A percentile compares a stretch with the other conserved stretches of the same genome.
phyloP scores from a whole-genome alignment of 2,888 invertebrate species.

The Troglohyphantes excavatus region DNA sequence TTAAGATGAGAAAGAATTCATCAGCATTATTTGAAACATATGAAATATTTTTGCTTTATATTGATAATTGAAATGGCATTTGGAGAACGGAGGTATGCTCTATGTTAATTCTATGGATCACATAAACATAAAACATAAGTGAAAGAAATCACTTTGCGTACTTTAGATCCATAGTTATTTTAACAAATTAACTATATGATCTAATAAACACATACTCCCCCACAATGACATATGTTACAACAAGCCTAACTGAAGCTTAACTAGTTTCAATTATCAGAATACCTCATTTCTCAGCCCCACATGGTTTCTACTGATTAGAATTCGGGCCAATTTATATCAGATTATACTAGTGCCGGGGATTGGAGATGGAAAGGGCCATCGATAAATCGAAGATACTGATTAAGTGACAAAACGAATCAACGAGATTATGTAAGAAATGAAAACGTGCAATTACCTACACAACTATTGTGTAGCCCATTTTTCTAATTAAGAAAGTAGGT shows the following conservation, averaged over 20 bases:
- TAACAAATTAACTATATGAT: too few relatives aligned
- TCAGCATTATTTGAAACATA: too few relatives aligned
- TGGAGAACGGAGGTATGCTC: too few relatives aligned
- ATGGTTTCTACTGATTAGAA: conserved; percentile 36
- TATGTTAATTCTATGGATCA: too few relatives aligned
- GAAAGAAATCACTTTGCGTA: too few relatives aligned
- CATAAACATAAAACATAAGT: too few relatives aligned
- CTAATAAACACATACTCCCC: neutral
- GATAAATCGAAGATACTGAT: neutral
- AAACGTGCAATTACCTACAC: neutral
- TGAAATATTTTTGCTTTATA: too few relatives aligned
- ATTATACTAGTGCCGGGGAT: conserved; percentile 3
- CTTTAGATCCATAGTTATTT: too few relatives aligned
- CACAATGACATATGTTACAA: neutral
- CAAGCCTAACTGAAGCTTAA: conserved; percentile 10
- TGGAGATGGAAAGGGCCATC: neutral
- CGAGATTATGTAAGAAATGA: neutral
- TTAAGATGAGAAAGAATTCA: too few relatives aligned
- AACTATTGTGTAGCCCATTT: too few relatives aligned
- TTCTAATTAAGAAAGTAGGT: too few relatives aligned
- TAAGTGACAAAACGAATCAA: neutral
- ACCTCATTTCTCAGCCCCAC: conserved; percentile 28
- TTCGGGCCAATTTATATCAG: conserved; percentile 30
- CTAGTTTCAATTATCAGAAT: conserved; percentile 35
- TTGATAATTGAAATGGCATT: too few relatives aligned